Conservation (phyloP, 2,888 invertebrate species). For the Gymnocheta viridis region DNA sequence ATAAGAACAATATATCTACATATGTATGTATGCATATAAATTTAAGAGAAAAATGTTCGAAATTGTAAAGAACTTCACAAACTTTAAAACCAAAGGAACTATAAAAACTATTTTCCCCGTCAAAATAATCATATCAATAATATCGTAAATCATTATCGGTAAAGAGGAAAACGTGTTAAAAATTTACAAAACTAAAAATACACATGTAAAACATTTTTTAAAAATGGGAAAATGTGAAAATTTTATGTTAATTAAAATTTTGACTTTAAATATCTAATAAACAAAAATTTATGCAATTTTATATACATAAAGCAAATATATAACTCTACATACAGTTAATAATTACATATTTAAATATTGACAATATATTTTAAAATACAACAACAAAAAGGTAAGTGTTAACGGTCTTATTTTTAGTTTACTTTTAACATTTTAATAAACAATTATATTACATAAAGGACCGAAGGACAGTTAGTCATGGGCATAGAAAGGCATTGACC, state of each 20-base stretch:
- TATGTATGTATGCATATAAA: too few relatives aligned
- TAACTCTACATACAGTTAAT: conserved; percentile 11
- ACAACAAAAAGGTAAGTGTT: conserved; percentile 69
- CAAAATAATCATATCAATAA: conserved; percentile 19
- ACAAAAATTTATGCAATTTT: neutral
- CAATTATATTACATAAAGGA: too few relatives aligned
- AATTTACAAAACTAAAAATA: conserved; percentile 1
- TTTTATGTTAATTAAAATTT: too few relatives aligned
- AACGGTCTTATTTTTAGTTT: too few relatives aligned
- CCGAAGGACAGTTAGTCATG: too few relatives aligned
- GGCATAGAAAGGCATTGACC: too few relatives aligned
- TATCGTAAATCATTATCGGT: neutral
- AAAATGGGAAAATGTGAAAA: neutral
- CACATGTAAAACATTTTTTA: too few relatives aligned
- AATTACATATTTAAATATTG: conserved; percentile 21
- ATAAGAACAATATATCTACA: too few relatives aligned
- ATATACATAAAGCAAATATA: neutral
- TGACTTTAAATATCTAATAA: conserved; percentile 13
- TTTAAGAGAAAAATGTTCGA: conserved; percentile 30
- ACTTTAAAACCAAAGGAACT: conserved; percentile 46
- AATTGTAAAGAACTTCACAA: neutral
- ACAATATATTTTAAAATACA: conserved; percentile 51
- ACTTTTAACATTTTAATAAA: too few relatives aligned
- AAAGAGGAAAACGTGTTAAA: neutral
- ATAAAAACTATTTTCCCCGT: conserved; percentile 3